These are phyloP conservation scores for Siderastrea siderea DNA, from an alignment of 92 coral and sea anemone genomes.

Conservation along the genomic window DNA sequence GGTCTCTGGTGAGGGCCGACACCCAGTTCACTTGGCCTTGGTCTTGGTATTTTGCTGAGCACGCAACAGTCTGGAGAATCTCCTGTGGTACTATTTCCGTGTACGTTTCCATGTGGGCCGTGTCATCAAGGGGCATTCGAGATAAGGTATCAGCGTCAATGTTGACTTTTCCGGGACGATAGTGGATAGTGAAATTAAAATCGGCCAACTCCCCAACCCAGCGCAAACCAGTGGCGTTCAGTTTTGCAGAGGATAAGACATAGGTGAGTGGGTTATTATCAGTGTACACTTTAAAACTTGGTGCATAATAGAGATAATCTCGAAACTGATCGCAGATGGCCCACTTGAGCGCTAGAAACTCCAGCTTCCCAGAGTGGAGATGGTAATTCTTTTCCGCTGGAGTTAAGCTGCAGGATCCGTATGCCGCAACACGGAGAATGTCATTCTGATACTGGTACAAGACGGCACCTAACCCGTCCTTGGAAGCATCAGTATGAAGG, in stretches of 20 bases:
- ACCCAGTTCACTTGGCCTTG: slow-evolving; percentile 63
- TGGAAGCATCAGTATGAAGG: slow-evolving; percentile 58
- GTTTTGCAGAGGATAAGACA: slow-evolving; percentile 60
- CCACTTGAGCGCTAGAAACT: slow-evolving; percentile 69
- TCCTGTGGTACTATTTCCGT: slow-evolving; percentile 22
- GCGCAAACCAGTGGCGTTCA: slow-evolving; percentile 56
- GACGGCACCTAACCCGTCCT: slow-evolving; percentile 54
- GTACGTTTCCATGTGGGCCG: slow-evolving; percentile 7
- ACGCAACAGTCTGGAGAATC: slow-evolving; percentile 17
- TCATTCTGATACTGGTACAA: slow-evolving; percentile 51
- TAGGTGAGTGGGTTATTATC: slow-evolving; percentile 66
- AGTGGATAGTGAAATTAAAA: slow-evolving; percentile 63
- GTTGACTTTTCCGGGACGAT: slow-evolving; percentile 50
- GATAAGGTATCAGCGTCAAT: slow-evolving; percentile 50
- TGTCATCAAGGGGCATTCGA: slow-evolving; percentile 29
- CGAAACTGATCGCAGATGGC: slow-evolving; percentile 56
- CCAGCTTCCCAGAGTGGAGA: slow-evolving; percentile 59
- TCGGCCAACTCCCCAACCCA: slow-evolving; percentile 68
- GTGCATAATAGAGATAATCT: slow-evolving; percentile 58
- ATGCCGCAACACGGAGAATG: slow-evolving; percentile 44
- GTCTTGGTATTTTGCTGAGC: slow-evolving; percentile 54
- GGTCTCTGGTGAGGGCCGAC: slow-evolving; percentile 41
- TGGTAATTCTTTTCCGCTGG: slow-evolving; percentile 65
- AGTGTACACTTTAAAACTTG: slow-evolving; percentile 43
- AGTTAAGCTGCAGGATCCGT: slow-evolving; percentile 58